Conservation (phyloP, 1,140 invertebrate species). For the Drosophila ambigua region DNA sequence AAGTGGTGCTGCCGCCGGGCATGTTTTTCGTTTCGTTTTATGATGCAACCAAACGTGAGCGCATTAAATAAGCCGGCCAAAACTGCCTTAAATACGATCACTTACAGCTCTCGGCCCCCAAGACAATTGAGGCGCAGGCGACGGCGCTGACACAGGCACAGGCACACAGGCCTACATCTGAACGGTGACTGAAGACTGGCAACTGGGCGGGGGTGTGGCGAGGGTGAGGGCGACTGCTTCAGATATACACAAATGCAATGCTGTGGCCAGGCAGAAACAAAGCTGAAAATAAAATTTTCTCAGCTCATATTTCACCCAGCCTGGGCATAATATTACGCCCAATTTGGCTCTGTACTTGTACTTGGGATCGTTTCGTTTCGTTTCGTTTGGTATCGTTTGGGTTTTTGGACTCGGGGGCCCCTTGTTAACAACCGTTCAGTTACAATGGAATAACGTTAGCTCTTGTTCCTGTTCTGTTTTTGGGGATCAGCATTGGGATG, state of each 20-base stretch:
- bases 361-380: constrained; percentile 27
- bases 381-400: constrained; percentile 23
- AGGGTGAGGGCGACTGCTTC: not conserved
- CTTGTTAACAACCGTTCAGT: constrained; percentile 75
- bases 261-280: constrained; percentile 43
- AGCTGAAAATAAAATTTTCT: constrained; percentile 76
- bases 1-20: not conserved
- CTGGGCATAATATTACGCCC: constrained; percentile 76
- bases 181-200: not conserved
- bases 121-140: constrained; percentile 31
- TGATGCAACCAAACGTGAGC: constrained; percentile 12
- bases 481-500: constrained; percentile 8
- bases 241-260: constrained; percentile 53
- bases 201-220: not conserved
- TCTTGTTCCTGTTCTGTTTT: constrained; percentile 54
- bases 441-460: constrained; percentile 74
- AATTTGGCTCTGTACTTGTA: constrained; percentile 68
- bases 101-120: constrained; percentile 15
- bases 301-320: constrained; percentile 76
- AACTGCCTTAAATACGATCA: constrained; percentile 28
- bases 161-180: constrained; percentile 6
- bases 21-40: not conserved
- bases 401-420: constrained; percentile 52
- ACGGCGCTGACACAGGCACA: constrained; percentile 23
- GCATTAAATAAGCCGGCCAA: constrained; percentile 40